Percentiles rank a stretch among this genome's conserved stretches.
These are phyloP conservation scores for Trichomycterus rosablanca DNA, from an alignment of 2,113 vertebrate species.

Conservation along the genomic window DNA sequence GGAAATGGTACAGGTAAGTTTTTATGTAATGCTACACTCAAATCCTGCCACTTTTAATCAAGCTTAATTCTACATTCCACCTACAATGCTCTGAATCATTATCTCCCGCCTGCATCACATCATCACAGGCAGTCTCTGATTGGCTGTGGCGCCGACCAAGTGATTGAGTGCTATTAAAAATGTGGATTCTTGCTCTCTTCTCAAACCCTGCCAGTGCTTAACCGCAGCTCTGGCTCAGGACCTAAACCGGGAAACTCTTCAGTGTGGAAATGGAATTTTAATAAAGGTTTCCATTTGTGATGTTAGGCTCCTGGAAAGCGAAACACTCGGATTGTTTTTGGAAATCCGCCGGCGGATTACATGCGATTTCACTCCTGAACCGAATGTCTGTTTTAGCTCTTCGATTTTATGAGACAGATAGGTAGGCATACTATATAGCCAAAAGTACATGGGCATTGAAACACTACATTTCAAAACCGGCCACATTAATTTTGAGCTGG, in stretches of 20 bases:
- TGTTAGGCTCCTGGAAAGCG: conserved; percentile 50
- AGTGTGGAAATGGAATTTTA: conserved; percentile 41
- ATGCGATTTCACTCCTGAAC: conserved; percentile 56
- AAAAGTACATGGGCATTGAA: not conserved
- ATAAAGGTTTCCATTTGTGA: conserved; percentile 58
- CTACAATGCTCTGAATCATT: not conserved
- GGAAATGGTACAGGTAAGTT: conserved; percentile 94
- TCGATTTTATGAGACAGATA: not conserved
- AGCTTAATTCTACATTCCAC: not conserved
- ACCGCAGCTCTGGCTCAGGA: conserved; percentile 8
- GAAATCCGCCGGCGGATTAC: conserved; percentile 48
- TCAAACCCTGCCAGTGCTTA: conserved; percentile 7
- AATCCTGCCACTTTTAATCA: conserved; percentile 1
- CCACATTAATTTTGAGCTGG: too few species aligned
- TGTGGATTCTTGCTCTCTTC: conserved; percentile 36
- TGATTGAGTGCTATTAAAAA: conserved; percentile 51
- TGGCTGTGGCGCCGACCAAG: conserved; percentile 29
- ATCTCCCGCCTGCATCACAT: conserved; percentile 3
- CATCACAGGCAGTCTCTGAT: not conserved
- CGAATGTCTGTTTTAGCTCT: conserved; percentile 32
- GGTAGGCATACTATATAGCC: too few species aligned
- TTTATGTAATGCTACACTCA: not conserved
- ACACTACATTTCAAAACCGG: conserved; percentile 24
- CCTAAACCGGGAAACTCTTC: conserved; percentile 13
- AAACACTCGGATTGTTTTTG: conserved; percentile 36